phyloP scores from a whole-genome alignment of 2,888 invertebrate species.

The Diabrotica balteata region DNA sequence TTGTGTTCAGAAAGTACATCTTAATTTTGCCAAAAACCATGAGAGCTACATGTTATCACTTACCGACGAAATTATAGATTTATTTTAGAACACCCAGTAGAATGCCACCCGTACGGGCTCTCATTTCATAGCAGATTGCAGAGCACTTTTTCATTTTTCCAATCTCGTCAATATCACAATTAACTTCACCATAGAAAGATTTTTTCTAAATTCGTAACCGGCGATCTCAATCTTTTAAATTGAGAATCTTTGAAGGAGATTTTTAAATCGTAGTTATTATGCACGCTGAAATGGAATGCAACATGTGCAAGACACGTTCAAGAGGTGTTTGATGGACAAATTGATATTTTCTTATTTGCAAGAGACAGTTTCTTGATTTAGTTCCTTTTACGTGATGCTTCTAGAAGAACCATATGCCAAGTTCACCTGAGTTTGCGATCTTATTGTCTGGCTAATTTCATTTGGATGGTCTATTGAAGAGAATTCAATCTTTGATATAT shows the following conservation, averaged over 20 bases:
- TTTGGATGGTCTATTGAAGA: too few species aligned
- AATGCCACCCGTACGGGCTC: too few species aligned
- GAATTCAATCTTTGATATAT: too few species aligned
- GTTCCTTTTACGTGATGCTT: constrained; percentile 7
- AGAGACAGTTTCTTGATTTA: constrained; percentile 11
- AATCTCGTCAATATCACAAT: neutral
- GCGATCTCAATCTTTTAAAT: constrained; percentile 2
- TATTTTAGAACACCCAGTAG: too few species aligned
- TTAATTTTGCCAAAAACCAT: too few species aligned
- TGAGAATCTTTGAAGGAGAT: neutral
- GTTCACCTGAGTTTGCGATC: neutral
- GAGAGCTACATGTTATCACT: too few species aligned
- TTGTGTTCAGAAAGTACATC: too few species aligned
- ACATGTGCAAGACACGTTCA: constrained; percentile 22
- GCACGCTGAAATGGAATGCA: constrained; percentile 14
- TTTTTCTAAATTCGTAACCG: neutral
- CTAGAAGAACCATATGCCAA: constrained; percentile 12
- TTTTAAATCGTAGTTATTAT: too few species aligned
- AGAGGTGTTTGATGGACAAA: constrained; percentile 20
- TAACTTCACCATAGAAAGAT: neutral
- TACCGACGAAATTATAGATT: too few species aligned
- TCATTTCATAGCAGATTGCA: too few species aligned
- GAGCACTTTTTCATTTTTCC: too few species aligned
- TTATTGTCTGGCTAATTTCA: constrained; percentile 1
- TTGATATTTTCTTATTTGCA: constrained; percentile 16